These are phyloP conservation scores for Craseonycteris thonglongyai DNA, from an alignment of 2,113 vertebrate genomes.

Conservation along the genomic window DNA sequence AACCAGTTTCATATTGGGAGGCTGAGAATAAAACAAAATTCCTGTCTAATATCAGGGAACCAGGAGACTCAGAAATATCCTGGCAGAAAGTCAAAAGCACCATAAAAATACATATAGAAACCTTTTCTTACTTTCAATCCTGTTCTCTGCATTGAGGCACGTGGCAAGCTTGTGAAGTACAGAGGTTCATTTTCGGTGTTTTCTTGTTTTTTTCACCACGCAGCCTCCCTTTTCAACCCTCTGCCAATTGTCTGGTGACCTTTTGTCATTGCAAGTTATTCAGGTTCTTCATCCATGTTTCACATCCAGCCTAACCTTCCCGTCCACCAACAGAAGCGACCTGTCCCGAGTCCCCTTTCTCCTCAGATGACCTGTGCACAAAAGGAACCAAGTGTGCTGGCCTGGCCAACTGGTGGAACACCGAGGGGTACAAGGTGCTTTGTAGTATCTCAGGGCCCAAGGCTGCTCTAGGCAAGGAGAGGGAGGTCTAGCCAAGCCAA, in stretches of 20 bases:
- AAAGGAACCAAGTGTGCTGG: neutral
- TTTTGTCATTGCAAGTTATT: neutral
- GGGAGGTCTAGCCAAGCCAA: slow-evolving; percentile 27
- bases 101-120: neutral
- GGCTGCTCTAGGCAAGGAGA: slow-evolving; percentile 17
- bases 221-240: neutral
- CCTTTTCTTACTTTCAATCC: neutral
- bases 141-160: neutral
- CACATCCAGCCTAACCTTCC: neutral
- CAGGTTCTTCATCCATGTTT: neutral
- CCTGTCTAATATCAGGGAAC: neutral
- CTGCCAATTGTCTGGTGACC: slow-evolving; percentile 12
- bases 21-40: neutral
- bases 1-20: neutral
- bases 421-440: slow-evolving; percentile 40
- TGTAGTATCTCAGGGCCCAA: slow-evolving; percentile 31
- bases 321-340: neutral
- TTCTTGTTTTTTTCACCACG: neutral
- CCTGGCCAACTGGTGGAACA: slow-evolving; percentile 48
- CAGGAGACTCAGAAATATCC: neutral
- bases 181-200: neutral
- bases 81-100: neutral
- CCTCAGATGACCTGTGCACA: slow-evolving; percentile 63
- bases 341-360: slow-evolving; percentile 25
- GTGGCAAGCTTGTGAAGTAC: neutral